These are phyloP conservation scores for Eupithecia insigniata DNA, from an alignment of 2,888 invertebrate species.

Conservation along the genomic window DNA sequence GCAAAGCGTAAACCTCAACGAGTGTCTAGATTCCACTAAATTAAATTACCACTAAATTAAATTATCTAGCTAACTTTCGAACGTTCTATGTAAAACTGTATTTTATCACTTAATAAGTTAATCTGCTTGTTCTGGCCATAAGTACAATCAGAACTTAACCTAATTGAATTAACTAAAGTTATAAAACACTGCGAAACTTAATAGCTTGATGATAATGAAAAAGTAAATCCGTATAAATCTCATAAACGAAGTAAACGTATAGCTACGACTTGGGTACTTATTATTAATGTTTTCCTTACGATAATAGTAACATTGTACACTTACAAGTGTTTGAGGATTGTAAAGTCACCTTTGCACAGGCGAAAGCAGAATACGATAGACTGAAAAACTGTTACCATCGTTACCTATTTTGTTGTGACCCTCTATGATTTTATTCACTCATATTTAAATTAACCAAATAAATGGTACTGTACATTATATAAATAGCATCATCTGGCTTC, in stretches of 20 bases:
- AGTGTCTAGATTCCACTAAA: background rate
- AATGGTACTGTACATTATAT: no score
- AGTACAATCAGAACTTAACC: background rate
- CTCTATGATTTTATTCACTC: background rate
- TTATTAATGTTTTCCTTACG: constrained; percentile 9
- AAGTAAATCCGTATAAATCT: background rate
- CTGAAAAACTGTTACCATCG: background rate
- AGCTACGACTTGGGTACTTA: background rate
- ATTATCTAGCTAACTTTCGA: background rate
- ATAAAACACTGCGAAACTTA: background rate
- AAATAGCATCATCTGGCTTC: no score
- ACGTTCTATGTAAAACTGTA: background rate
- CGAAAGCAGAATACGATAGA: background rate
- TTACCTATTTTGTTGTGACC: background rate
- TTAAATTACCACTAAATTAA: no score
- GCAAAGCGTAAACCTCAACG: background rate
- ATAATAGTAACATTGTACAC: constrained; percentile 6
- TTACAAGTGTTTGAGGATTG: background rate
- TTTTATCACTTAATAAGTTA: background rate
- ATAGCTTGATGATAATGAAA: background rate
- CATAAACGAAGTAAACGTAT: background rate
- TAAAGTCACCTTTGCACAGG: background rate
- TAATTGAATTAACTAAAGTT: background rate
- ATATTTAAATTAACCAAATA: no score
- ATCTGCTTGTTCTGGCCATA: no score